phyloP scores from a whole-genome alignment of 2,797 vertebrate genomes.

The Sphenodon punctatus region DNA sequence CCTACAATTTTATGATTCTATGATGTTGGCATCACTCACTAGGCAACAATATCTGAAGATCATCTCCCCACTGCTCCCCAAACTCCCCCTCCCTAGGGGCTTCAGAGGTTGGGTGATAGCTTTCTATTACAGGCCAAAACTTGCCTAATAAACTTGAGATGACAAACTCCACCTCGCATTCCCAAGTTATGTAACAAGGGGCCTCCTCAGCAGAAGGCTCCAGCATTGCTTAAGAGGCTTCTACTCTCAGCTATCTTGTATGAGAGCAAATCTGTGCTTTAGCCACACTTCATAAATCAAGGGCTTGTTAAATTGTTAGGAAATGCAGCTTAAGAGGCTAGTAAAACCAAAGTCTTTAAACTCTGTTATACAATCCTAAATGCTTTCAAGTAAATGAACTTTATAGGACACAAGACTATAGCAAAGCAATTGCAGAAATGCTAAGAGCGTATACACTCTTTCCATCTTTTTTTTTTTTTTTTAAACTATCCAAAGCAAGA shows the following conservation, averaged over 20 bases:
- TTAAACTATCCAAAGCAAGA: no score
- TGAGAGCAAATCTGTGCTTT: not conserved
- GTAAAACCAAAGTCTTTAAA: not conserved
- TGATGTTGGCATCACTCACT: no score
- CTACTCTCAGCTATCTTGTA: no score
- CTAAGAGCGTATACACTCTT: not conserved
- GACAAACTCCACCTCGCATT: not conserved
- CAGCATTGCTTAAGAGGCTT: not conserved
- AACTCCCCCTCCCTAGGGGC: no score
- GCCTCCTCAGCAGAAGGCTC: not conserved
- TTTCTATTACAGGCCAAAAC: fast-evolving
- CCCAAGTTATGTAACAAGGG: not conserved
- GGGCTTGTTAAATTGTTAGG: not conserved
- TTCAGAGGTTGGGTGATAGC: no score
- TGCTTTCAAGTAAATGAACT: not conserved
- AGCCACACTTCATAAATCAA: not conserved
- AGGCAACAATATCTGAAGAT: no score
- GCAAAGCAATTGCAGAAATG: not conserved
- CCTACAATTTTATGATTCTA: no score
- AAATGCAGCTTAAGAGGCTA: not conserved
- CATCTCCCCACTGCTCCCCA: no score
- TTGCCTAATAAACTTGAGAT: not conserved
- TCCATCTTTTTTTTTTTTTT: not conserved
- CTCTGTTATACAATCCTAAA: not conserved
- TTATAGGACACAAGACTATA: not conserved